These are phyloP conservation scores for Eupsittula cactorum DNA, from an alignment of 2,113 vertebrate species.

Conservation along the genomic window DNA sequence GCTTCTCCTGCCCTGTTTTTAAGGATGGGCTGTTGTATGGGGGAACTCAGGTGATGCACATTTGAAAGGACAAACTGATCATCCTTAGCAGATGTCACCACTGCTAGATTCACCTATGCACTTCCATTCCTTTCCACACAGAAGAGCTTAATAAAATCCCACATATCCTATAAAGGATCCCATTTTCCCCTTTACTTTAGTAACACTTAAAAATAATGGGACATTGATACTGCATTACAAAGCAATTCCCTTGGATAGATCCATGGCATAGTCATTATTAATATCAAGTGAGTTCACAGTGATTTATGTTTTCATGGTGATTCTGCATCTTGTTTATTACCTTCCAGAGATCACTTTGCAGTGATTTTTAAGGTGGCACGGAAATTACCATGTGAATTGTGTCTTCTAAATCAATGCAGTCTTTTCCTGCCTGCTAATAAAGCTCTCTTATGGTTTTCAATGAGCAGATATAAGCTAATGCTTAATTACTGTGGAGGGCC, in stretches of 20 bases:
- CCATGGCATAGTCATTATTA: constrained; percentile 8
- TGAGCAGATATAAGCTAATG: constrained; percentile 51
- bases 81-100: background rate
- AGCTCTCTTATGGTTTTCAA: constrained; percentile 41
- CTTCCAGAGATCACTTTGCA: constrained; percentile 62
- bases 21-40: background rate
- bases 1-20: background rate
- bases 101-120: background rate
- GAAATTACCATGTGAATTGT: constrained; percentile 59
- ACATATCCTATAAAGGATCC: background rate
- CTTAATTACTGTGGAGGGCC: constrained; percentile 54
- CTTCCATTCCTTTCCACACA: background rate
- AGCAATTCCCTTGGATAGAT: constrained; percentile 33
- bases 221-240: constrained; percentile 24
- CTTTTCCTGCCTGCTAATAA: constrained; percentile 41
- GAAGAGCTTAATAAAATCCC: background rate
- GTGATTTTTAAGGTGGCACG: constrained; percentile 53
- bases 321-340: constrained; percentile 73
- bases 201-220: constrained; percentile 51
- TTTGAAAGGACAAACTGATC: background rate
- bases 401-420: constrained; percentile 63
- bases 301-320: constrained; percentile 61
- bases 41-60: background rate
- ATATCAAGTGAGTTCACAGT: constrained; percentile 3
- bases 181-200: background rate